Conservation (phyloP, 2,797 vertebrate species). For the Centroberyx gerrardi region DNA sequence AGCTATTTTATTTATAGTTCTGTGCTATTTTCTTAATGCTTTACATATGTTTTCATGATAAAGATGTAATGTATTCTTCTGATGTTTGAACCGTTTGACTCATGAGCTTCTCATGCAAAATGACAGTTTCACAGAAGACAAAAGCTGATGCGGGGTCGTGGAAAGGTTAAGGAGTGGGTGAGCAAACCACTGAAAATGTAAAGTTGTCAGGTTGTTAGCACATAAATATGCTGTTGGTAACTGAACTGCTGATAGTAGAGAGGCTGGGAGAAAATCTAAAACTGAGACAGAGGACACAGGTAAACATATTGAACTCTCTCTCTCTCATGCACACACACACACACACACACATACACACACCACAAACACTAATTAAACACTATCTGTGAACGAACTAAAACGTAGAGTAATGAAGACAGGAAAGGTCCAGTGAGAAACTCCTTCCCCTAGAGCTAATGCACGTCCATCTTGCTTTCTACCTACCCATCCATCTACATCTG, state of each 20-base stretch:
- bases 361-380: background rate
- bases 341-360: background rate
- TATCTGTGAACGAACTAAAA: conserved; percentile 38
- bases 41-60: no score
- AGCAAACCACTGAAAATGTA: conserved; percentile 6
- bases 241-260: background rate
- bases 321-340: background rate
- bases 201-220: background rate
- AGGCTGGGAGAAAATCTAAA: background rate
- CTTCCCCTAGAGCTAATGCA: background rate
- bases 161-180: conserved; percentile 1
- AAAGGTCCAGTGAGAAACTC: background rate
- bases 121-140: background rate
- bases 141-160: background rate
- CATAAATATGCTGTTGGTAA: background rate
- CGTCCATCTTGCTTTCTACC: background rate
- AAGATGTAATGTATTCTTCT: no score
- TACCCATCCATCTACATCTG: no score
- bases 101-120: background rate
- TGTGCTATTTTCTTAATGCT: no score
- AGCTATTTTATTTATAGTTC: no score
- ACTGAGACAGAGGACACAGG: background rate
- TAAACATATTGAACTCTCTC: conserved; percentile 28
- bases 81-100: background rate
- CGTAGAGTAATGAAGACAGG: no score